Conservation (phyloP, 1,140 invertebrate genomes). For the Diprion similis region DNA sequence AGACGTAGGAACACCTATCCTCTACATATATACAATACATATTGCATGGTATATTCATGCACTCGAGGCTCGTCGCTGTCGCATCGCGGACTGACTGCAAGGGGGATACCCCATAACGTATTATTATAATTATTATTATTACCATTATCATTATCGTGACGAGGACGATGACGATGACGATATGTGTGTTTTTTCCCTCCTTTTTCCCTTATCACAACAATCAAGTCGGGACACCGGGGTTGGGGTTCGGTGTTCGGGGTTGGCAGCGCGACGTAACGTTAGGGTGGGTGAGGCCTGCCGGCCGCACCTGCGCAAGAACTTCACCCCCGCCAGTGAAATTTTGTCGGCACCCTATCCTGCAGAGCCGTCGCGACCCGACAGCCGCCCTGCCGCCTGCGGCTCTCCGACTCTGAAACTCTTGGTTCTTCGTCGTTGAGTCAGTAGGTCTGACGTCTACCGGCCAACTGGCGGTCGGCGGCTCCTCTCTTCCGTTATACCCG, state of each 20-base stretch:
- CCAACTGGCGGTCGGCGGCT: background rate
- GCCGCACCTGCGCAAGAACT: background rate
- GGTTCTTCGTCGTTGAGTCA: background rate
- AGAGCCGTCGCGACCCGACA: background rate
- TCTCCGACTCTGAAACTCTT: background rate
- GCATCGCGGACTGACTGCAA: too few species aligned
- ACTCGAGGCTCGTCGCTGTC: too few species aligned
- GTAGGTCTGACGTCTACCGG: slow-evolving; percentile 2
- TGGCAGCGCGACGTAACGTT: background rate
- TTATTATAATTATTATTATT: too few species aligned
- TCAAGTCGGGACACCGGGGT: background rate
- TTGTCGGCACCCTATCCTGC: background rate
- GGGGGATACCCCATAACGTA: too few species aligned
- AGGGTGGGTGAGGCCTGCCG: background rate
- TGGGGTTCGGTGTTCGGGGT: background rate
- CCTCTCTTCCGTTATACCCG: too few species aligned
- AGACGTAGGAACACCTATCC: too few species aligned
- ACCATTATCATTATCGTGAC: too few species aligned
- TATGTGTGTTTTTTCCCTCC: background rate
- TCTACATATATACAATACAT: too few species aligned
- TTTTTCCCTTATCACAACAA: slow-evolving; percentile 2
- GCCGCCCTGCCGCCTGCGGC: background rate
- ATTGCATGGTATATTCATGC: too few species aligned
- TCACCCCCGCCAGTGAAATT: background rate
- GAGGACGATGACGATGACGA: too few species aligned